A percentile compares a stretch with the other conserved stretches of the same genome.
phyloP scores from a whole-genome alignment of 2,888 invertebrate species.

The Pachycephus smyrnensis region DNA sequence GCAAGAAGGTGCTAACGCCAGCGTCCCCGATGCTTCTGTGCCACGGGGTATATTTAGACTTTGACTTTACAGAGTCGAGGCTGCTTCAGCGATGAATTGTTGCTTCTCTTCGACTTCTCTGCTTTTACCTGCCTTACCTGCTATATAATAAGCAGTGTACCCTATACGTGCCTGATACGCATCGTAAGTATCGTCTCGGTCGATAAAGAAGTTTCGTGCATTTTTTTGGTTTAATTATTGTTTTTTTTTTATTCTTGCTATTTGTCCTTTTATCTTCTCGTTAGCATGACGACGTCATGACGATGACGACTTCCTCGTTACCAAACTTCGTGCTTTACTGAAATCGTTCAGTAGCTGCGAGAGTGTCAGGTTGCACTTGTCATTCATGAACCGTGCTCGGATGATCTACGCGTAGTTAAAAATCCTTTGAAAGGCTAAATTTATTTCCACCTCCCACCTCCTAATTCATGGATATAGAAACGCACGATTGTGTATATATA shows the following conservation, averaged over 20 bases:
- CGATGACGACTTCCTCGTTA: neutral
- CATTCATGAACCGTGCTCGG: neutral
- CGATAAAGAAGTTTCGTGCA: neutral
- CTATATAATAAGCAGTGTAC: neutral
- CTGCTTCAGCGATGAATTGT: neutral
- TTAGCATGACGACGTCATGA: neutral
- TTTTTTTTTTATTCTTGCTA: neutral
- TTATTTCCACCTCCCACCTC: too few species aligned
- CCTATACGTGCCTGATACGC: neutral
- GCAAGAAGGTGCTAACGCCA: slow-evolving; percentile 7
- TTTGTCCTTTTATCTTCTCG: neutral
- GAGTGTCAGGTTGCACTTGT: neutral
- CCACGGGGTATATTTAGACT: slow-evolving; percentile 27
- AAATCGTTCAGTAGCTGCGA: neutral
- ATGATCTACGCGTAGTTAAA: too few species aligned
- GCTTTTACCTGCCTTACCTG: neutral
- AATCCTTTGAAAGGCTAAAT: too few species aligned
- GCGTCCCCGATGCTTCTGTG: slow-evolving; percentile 24
- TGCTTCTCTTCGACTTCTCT: neutral
- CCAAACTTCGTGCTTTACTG: neutral
- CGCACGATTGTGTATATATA: too few species aligned
- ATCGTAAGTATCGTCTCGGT: neutral
- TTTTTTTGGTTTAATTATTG: neutral
- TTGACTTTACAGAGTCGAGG: slow-evolving; percentile 19
- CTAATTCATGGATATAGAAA: too few species aligned